Conservation (phyloP, 2,888 invertebrate species). For the Furcula furcula region DNA sequence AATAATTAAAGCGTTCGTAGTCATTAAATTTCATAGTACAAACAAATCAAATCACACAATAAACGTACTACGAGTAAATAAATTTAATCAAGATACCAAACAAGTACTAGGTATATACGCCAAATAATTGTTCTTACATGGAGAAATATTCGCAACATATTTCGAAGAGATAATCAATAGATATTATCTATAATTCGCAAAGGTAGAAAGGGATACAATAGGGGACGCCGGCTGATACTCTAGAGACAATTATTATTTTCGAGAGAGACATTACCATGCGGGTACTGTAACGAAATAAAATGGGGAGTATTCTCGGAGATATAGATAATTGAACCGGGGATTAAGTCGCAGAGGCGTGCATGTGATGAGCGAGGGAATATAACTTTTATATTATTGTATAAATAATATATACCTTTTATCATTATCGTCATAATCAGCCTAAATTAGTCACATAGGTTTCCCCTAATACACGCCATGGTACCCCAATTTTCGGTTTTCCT, state of each 20-base stretch:
- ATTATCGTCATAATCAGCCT: too few relatives aligned
- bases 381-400: conserved; percentile 26
- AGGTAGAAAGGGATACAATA: conserved; percentile 39
- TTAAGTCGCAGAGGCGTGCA: conserved; percentile 43
- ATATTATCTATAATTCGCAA: conserved; percentile 31
- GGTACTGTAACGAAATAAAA: conserved; percentile 54
- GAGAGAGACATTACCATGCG: conserved; percentile 56
- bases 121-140: background rate
- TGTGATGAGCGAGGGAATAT: conserved; percentile 35
- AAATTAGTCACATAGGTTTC: too few relatives aligned
- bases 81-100: too few relatives aligned
- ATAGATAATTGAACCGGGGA: conserved; percentile 55
- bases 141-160: conserved; percentile 21
- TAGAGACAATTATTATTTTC: conserved; percentile 55
- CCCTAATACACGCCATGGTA: too few relatives aligned
- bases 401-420: too few relatives aligned
- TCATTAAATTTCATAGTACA: too few relatives aligned
- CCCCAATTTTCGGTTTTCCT: too few relatives aligned
- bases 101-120: too few relatives aligned
- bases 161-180: conserved; percentile 23
- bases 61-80: too few relatives aligned
- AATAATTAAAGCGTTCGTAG: too few relatives aligned
- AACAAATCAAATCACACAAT: too few relatives aligned
- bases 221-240: conserved; percentile 35
- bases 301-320: conserved; percentile 41